These are phyloP conservation scores for Lydus trimaculatus DNA, from an alignment of 2,888 invertebrate genomes.

Conservation along the genomic window DNA sequence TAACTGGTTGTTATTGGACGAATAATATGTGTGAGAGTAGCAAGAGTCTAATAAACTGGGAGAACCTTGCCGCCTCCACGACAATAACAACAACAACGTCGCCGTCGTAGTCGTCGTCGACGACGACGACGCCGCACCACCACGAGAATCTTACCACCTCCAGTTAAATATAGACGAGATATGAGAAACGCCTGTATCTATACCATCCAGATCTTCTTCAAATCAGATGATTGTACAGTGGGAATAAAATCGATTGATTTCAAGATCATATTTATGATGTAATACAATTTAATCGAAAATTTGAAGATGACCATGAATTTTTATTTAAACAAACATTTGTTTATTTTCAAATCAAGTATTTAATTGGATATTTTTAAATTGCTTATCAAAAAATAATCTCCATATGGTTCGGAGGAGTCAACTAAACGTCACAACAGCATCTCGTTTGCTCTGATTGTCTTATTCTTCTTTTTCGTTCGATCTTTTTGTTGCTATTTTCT, in stretches of 20 bases:
- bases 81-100: background rate
- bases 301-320: background rate
- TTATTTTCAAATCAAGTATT: too few relatives aligned
- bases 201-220: background rate
- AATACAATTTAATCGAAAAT: background rate
- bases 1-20: background rate
- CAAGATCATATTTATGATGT: background rate
- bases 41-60: background rate
- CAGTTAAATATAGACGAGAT: background rate
- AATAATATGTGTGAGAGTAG: background rate
- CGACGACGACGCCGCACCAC: background rate
- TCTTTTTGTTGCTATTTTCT: too few relatives aligned
- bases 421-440: too few relatives aligned
- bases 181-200: background rate
- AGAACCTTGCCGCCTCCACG: constrained; percentile 6
- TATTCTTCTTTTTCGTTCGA: too few relatives aligned
- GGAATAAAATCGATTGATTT: background rate
- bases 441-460: too few relatives aligned
- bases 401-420: too few relatives aligned
- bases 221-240: background rate
- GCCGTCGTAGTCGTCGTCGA: background rate
- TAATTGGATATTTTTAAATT: too few relatives aligned
- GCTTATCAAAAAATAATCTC: too few relatives aligned
- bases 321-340: background rate
- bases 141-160: background rate